phyloP scores from a whole-genome alignment of 2,888 invertebrate genomes.

The Saturnia japonica region DNA sequence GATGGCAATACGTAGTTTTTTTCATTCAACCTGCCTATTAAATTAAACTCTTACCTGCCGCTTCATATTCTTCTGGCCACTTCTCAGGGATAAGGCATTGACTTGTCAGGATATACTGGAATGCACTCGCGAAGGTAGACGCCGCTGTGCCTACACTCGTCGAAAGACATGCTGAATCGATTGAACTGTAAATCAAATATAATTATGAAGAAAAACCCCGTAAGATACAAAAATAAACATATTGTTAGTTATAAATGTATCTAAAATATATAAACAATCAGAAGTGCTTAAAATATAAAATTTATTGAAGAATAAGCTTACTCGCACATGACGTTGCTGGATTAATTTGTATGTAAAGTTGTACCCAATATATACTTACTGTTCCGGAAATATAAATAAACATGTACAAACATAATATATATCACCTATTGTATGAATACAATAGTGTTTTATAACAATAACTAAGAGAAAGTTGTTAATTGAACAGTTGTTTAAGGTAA shows the following conservation, averaged over 20 bases:
- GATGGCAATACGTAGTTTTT: neutral
- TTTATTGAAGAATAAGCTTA: neutral
- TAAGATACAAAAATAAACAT: no score
- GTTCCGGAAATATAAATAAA: no score
- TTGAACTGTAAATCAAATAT: neutral
- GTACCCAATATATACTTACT: neutral
- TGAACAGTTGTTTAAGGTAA: no score
- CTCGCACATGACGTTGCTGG: neutral
- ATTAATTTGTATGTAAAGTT: neutral
- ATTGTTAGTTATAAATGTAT: no score
- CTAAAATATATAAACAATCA: no score
- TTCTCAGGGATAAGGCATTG: neutral
- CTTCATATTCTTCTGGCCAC: neutral
- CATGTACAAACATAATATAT: no score
- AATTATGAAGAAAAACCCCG: neutral
- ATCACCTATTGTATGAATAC: neutral
- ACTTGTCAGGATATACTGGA: neutral
- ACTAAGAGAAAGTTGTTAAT: no score
- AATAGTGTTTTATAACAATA: neutral
- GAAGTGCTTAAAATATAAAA: no score
- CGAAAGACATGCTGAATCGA: neutral
- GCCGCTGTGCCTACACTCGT: neutral
- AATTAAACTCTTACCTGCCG: neutral
- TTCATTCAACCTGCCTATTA: neutral
- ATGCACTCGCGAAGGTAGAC: neutral